Evolutionary conservation across 1,140 invertebrate genomes (phyloP).

Genomic region (Galleria mellonella): DNA sequence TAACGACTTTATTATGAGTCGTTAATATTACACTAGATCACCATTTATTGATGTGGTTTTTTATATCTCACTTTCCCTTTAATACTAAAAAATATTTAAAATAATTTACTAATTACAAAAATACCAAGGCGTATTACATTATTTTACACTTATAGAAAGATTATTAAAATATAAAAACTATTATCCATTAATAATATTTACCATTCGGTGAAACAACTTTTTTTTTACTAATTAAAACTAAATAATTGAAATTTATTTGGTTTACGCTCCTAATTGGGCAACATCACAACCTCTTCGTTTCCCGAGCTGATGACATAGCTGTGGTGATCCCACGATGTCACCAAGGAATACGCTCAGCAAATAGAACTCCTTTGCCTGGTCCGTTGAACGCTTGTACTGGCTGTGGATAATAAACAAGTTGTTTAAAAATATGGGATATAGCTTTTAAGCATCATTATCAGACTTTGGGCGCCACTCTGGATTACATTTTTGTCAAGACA

Average conservation of each 20-base stretch:
- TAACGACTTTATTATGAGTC: neutral
- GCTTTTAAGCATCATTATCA: too few species aligned
- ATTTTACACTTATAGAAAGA: too few species aligned
- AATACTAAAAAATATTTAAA: neutral
- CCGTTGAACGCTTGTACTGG: conserved; percentile 83
- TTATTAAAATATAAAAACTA: too few species aligned
- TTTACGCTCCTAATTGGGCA: conserved; percentile 10
- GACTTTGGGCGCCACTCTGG: too few species aligned
- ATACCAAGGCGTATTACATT: too few species aligned
- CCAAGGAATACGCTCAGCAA: conserved; percentile 88
- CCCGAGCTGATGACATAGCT: conserved; percentile 84
- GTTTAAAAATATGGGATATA: neutral
- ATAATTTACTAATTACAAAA: neutral
- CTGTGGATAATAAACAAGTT: conserved; percentile 73
- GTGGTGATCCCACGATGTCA: conserved; percentile 85
- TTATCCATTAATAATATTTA: too few species aligned
- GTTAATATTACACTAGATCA: conserved; percentile 14
- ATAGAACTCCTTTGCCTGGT: conserved; percentile 85
- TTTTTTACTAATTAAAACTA: too few species aligned
- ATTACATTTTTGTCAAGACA: too few species aligned
- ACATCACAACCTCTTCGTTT: conserved; percentile 75
- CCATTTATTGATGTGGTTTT: conserved; percentile 28
- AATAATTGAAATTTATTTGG: too few species aligned
- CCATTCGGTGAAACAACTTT: too few species aligned
- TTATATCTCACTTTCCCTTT: conserved; percentile 1